Evolutionary conservation across 2,888 invertebrate species (phyloP), one percentile per base, ranked within the genome.

Genomic region (Lithodes maja): DNA sequence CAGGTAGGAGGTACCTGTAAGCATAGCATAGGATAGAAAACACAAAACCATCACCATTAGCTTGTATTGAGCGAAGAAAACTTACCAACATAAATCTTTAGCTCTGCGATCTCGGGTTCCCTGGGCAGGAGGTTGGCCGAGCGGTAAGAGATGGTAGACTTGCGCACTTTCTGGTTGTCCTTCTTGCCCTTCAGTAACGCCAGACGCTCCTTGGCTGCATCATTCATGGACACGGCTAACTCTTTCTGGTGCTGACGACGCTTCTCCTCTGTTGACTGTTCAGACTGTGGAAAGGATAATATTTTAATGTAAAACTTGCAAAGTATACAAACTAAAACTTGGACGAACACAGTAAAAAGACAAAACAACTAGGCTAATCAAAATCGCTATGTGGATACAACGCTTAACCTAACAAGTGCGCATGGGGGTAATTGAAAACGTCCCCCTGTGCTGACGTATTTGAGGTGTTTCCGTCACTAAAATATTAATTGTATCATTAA

Each of bases 171-270:
- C 93, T 97, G 97, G 5, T 96, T 96, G 93, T 98, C 97, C 93
- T 97, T 97, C 83, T 90, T 90, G 15, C 93, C 93, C 87, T 94
- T 94, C 93, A 98, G 97, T 93, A 98, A 97, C 0, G 98, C 97
- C 91, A 99, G 94, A 75, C 99, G 95, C 93, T 98, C 98, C 92
- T 97, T 96, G 0, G 99, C 99, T 91, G 97, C 97, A 93, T 98
- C 97, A 93, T 99, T 99, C 74, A 99, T 94, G 90, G 96, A 96
- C 89, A 96, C 95, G 0, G 98, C 98, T 90, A 99, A 94, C 94
- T 99, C 99, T 93, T 97, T 97, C 94, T 99, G 99, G 95, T 99
- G 99, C 93, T 97, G 96, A 92, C 98, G 98, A 15, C 99, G 96
- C 94, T 99, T 99, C 93, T 99, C 99, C 93, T 99, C 99, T 0